Conservation (phyloP, 2,113 vertebrate species). For the Cyphomyrus discorhynchus region DNA sequence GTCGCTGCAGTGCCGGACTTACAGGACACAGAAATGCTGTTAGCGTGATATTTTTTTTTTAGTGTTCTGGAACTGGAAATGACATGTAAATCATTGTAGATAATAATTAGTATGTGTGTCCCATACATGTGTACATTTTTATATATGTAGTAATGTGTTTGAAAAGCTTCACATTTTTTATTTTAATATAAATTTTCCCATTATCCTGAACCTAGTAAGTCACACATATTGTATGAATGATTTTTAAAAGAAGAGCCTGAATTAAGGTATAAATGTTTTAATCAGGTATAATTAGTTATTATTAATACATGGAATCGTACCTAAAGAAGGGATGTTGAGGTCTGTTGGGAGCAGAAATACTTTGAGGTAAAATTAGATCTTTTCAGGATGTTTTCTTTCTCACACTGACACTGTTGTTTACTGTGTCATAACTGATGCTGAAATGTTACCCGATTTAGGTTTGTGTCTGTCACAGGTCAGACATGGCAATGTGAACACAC, state of each 20-base stretch:
- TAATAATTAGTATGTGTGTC: background rate
- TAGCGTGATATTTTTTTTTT: background rate
- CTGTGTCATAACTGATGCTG: background rate
- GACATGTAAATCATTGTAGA: background rate
- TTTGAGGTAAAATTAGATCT: background rate
- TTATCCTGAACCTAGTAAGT: background rate
- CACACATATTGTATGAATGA: slow-evolving; percentile 12
- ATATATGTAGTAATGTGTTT: background rate
- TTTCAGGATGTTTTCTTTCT: background rate
- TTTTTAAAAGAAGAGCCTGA: slow-evolving; percentile 3
- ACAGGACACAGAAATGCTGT: background rate
- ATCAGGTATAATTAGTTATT: background rate
- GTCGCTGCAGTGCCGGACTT: background rate
- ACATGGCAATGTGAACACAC: background rate
- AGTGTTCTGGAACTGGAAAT: background rate
- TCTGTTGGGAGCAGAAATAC: background rate
- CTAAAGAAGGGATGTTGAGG: background rate
- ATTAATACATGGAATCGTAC: background rate
- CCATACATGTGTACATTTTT: background rate
- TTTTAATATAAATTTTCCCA: background rate
- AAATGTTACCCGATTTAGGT: background rate
- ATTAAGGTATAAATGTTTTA: slow-evolving; percentile 5
- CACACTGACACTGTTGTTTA: background rate
- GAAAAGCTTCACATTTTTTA: background rate
- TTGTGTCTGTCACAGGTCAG: background rate